Conservation (phyloP, 2,113 vertebrate genomes). For the Speoplatyrhinus poulsoni region DNA sequence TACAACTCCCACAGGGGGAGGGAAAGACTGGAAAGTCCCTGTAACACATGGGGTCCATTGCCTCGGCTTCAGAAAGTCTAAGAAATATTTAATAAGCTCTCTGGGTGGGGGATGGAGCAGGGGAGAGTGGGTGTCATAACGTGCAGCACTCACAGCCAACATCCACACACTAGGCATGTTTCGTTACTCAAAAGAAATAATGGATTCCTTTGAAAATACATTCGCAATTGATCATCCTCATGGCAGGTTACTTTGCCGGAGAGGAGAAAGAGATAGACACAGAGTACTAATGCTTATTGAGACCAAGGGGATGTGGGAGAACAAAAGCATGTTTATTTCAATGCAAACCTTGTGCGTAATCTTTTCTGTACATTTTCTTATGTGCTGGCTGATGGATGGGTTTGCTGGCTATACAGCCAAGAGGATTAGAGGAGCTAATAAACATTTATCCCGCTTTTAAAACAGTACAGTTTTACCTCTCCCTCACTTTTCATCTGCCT, state of each 20-base stretch:
- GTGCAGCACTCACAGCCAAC: not conserved
- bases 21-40: constrained; percentile 67
- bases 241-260: constrained; percentile 7
- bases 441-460: constrained; percentile 13
- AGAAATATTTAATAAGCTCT: constrained; percentile 52
- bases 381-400: constrained; percentile 13
- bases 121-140: constrained; percentile 10
- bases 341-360: constrained; percentile 28
- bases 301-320: not conserved
- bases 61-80: constrained; percentile 61
- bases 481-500: constrained; percentile 15
- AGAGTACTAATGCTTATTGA: not conserved
- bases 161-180: constrained; percentile 6
- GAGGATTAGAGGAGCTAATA: constrained; percentile 9
- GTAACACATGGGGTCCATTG: constrained; percentile 68
- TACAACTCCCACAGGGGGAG: constrained; percentile 24
- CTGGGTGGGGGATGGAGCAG: constrained; percentile 8
- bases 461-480: constrained; percentile 28
- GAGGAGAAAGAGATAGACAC: not conserved
- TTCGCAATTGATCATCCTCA: constrained; percentile 17
- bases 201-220: not conserved
- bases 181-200: constrained; percentile 15
- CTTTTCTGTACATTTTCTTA: not conserved
- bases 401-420: constrained; percentile 16
- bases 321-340: constrained; percentile 7